Percentiles rank a stretch among this genome's conserved stretches.
phyloP scores from a whole-genome alignment of 2,797 vertebrate species.

The Muraenolepis orangiensis region DNA sequence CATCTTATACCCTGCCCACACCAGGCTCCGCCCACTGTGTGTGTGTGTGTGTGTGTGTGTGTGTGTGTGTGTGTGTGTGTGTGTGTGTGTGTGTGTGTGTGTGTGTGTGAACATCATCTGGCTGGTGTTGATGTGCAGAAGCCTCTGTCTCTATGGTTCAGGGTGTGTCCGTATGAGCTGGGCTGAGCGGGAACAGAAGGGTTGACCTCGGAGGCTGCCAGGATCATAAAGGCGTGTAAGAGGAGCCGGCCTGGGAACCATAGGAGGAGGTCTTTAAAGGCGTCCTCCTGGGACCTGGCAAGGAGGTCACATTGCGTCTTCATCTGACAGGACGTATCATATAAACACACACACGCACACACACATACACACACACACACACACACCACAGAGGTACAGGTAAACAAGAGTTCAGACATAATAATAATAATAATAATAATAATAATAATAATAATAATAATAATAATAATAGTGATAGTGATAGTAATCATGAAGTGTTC shows the following conservation, averaged over 20 bases:
- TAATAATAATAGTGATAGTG: too few relatives aligned
- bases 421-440: too few relatives aligned
- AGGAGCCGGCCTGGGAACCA: neutral
- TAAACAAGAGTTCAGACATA: too few relatives aligned
- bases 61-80: neutral
- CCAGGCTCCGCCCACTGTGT: neutral
- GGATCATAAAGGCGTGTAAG: neutral
- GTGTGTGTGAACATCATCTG: too few relatives aligned
- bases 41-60: too few relatives aligned
- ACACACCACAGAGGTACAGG: neutral
- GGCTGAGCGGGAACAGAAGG: too few relatives aligned
- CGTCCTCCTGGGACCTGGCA: neutral
- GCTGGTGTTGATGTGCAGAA: too few relatives aligned
- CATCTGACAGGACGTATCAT: neutral
- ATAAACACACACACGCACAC: neutral
- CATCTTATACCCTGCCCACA: neutral
- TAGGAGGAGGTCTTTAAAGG: neutral
- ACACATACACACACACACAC: slow-evolving; percentile 1
- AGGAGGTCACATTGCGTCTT: neutral
- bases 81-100: neutral
- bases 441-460: too few relatives aligned
- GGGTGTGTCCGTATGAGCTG: neutral
- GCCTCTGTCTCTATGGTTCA: neutral
- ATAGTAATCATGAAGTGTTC: too few relatives aligned
- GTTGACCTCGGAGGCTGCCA: neutral